phyloP scores from a whole-genome alignment of 2,888 invertebrate species.

The Scaptomyza polygonia region DNA sequence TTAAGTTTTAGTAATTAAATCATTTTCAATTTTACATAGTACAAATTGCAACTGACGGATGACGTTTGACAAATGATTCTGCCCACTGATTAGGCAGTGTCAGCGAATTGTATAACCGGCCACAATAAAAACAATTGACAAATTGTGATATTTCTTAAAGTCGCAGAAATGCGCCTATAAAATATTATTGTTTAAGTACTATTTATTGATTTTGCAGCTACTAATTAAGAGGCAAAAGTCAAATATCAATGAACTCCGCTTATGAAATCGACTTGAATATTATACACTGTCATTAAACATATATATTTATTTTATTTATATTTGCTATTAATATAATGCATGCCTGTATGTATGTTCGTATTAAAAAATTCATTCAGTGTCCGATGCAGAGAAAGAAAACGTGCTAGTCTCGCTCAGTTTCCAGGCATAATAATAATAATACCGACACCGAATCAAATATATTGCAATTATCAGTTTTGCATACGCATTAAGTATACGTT shows the following conservation, averaged over 20 bases:
- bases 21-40: conserved; percentile 62
- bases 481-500: conserved; percentile 69
- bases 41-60: conserved; percentile 64
- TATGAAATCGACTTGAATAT: conserved; percentile 70
- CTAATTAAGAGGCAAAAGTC: conserved; percentile 34
- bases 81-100: conserved; percentile 25
- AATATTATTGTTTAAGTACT: not conserved
- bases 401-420: conserved; percentile 43
- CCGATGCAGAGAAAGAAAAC: conserved; percentile 46
- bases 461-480: conserved; percentile 68
- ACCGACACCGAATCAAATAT: conserved; percentile 40
- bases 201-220: conserved; percentile 28
- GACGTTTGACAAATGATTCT: conserved; percentile 59
- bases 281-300: not conserved
- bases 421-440: not conserved
- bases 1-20: conserved; percentile 77
- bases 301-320: conserved; percentile 46
- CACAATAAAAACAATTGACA: conserved; percentile 11
- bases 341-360: not conserved
- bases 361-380: conserved; percentile 73
- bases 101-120: conserved; percentile 55
- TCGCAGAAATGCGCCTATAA: not conserved
- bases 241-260: conserved; percentile 76
- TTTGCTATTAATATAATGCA: conserved; percentile 51
- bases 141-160: conserved; percentile 21